Conservation (phyloP, 1,140 invertebrate species). For the Cotesia chilonis region DNA sequence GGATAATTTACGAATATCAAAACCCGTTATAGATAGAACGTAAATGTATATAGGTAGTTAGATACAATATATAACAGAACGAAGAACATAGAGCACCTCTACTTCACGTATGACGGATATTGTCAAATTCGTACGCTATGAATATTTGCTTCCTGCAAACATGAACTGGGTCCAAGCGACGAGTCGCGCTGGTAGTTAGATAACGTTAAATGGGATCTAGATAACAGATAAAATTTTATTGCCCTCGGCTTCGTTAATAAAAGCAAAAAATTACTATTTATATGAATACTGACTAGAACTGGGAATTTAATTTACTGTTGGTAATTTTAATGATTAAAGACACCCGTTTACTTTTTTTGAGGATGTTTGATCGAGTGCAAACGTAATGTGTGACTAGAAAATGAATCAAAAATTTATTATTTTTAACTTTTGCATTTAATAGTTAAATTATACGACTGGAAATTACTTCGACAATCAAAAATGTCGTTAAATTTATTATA, state of each 20-base stretch:
- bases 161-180: slow-evolving; percentile 7
- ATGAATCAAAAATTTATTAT: too few relatives aligned
- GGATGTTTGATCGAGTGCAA: too few relatives aligned
- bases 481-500: too few relatives aligned
- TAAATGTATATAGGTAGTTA: slow-evolving; percentile 45
- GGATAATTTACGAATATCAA: slow-evolving; percentile 54
- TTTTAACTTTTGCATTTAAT: too few relatives aligned
- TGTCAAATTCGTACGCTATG: slow-evolving; percentile 58
- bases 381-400: too few relatives aligned
- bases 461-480: too few relatives aligned
- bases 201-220: slow-evolving; percentile 25
- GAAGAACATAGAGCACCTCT: too few relatives aligned
- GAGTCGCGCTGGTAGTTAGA: slow-evolving; percentile 26
- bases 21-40: slow-evolving; percentile 33
- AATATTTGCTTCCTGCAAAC: slow-evolving; percentile 51
- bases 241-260: neutral
- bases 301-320: too few relatives aligned
- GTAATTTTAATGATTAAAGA: too few relatives aligned
- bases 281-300: neutral
- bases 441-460: too few relatives aligned
- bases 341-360: neutral
- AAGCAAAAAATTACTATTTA: slow-evolving; percentile 3
- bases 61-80: neutral
- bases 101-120: slow-evolving; percentile 49
- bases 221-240: slow-evolving; percentile 31